Evolutionary conservation across 1,140 invertebrate species (phyloP).

Genomic region (Episyrphus balteatus): DNA sequence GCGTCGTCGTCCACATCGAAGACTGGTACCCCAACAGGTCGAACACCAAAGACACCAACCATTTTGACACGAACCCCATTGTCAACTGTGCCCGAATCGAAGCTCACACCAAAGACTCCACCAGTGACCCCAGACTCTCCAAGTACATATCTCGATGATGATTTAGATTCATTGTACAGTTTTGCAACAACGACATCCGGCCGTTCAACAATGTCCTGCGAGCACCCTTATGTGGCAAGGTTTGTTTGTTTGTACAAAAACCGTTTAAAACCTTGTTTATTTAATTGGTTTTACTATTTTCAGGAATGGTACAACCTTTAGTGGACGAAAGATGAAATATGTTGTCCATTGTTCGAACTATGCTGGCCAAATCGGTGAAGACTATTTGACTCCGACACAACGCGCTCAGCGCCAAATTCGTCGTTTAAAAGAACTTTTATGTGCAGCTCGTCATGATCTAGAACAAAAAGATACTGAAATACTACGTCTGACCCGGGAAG

Average conservation of each 20-base stretch:
- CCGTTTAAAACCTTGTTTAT: background rate
- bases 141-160: constrained; percentile 46
- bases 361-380: constrained; percentile 56
- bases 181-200: constrained; percentile 60
- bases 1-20: background rate
- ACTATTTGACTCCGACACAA: constrained; percentile 79
- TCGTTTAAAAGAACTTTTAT: constrained; percentile 55
- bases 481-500: constrained; percentile 65
- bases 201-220: constrained; percentile 43
- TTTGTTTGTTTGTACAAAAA: too few species aligned
- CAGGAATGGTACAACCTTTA: constrained; percentile 69
- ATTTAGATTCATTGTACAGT: constrained; percentile 63
- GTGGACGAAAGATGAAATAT: constrained; percentile 56
- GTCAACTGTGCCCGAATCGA: constrained; percentile 15
- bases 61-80: background rate
- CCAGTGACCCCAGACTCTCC: constrained; percentile 48
- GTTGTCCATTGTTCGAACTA: constrained; percentile 72
- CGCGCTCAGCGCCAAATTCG: constrained; percentile 66
- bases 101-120: constrained; percentile 41
- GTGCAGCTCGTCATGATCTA: constrained; percentile 60
- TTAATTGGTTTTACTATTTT: background rate
- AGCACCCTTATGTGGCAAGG: constrained; percentile 62
- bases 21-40: background rate
- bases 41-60: constrained; percentile 2
- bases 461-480: constrained; percentile 72